Evolutionary conservation across 2,888 invertebrate genomes (phyloP).

Genomic region (Chymomyza fuscimana): DNA sequence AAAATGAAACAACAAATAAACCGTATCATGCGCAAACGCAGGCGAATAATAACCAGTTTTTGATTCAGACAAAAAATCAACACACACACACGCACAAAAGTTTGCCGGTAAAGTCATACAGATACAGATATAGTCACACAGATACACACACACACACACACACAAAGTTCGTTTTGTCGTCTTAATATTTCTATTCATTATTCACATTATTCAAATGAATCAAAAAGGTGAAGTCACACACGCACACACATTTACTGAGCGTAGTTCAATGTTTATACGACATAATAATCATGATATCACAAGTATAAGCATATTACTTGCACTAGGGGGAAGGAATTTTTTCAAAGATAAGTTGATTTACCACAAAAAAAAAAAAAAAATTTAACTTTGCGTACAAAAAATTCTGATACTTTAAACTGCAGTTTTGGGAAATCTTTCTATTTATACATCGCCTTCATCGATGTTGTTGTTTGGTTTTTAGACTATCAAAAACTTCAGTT

Average conservation of each 20-base stretch:
- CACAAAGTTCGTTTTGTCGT: background rate
- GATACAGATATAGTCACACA: background rate
- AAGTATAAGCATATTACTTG: background rate
- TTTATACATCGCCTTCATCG: too few relatives aligned
- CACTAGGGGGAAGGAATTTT: too few relatives aligned
- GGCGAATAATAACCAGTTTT: background rate
- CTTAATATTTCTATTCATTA: background rate
- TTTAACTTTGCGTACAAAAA: too few relatives aligned
- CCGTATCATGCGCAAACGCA: background rate
- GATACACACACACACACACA: slow-evolving; percentile 1
- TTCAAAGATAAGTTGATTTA: too few relatives aligned
- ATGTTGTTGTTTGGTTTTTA: too few relatives aligned
- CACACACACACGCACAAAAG: background rate
- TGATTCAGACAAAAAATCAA: background rate
- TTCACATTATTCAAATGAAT: background rate
- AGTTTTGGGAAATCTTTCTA: too few relatives aligned
- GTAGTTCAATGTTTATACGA: background rate
- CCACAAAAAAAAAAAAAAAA: too few relatives aligned
- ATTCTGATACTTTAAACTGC: too few relatives aligned
- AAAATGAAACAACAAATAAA: background rate
- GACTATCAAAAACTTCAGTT: too few relatives aligned
- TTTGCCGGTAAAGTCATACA: background rate
- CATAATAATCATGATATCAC: background rate
- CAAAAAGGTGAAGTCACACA: background rate
- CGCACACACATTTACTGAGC: background rate